Evolutionary conservation across 1,140 invertebrate genomes (phyloP), one percentile per base, ranked within the genome.

Genomic region (Psilanteris sp.): DNA sequence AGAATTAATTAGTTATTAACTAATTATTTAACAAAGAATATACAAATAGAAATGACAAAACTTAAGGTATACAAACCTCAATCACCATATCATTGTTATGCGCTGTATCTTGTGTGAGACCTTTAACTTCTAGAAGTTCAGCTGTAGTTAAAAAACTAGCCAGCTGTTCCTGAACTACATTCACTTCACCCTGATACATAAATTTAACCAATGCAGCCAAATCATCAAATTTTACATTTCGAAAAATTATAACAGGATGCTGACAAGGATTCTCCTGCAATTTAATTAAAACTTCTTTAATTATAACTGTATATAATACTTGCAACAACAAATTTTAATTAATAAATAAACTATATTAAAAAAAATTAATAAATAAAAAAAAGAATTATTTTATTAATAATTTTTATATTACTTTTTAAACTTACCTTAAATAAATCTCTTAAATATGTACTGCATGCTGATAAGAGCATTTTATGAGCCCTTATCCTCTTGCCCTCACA

Each of bases 201-300:
- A 96, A 96, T 82, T 95, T 92, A 11, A 96, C 90, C 44, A 96
- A 91, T 10, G 93, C 93, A 78, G 92, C 91, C 77, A 96, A 89
- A 86, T 96, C 94, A 74, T 93, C 92, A 78, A 91, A 95, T 81
- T 93, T 93, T 27, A 96, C 93, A 86, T 96, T 95, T 80, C 93
- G 91, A 80, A 96, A 94, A 87, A 96, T 94, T 59, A 96, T 93
- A 27, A 96, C 93, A 50, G 94, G 95, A 89, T 96, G 94, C 67
- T 94, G 92, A 81, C 94, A 95, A 16, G 94, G 94, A 87, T 94
- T 95, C 86, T 95, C 94, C 89, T 91, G 64, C 10, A 87, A 87
- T 54, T 79, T 26, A 59, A 72, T 39, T 22, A 16, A 36, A n/a
- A n/a, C n/a, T n/a, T n/a, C n/a, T n/a, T n/a, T n/a, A n/a, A n/a